phyloP scores from a whole-genome alignment of 2,888 invertebrate genomes.

The Ophion ventricosus region DNA sequence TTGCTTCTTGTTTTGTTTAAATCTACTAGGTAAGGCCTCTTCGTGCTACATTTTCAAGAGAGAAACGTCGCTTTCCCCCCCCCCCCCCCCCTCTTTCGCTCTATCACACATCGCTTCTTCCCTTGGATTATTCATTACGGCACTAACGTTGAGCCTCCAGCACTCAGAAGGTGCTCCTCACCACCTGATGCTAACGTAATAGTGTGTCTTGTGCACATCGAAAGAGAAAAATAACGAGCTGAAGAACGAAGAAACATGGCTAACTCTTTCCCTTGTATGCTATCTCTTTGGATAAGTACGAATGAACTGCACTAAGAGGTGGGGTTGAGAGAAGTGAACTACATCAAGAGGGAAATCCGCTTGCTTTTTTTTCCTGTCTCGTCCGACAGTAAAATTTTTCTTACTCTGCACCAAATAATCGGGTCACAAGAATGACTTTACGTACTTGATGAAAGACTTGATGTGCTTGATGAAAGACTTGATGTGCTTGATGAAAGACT shows the following conservation, averaged over 20 bases:
- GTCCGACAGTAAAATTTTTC: not conserved
- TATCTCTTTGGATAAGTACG: not conserved
- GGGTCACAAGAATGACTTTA: not conserved
- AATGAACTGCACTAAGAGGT: not conserved
- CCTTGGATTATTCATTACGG: conserved; percentile 52
- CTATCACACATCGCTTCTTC: not conserved
- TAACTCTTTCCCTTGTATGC: conserved; percentile 13
- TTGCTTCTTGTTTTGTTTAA: conserved; percentile 33
- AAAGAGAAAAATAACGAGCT: conserved; percentile 30
- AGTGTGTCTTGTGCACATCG: conserved; percentile 19
- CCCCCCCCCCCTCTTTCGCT: not conserved
- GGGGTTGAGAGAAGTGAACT: not conserved
- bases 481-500: too few species aligned
- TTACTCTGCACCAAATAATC: not conserved
- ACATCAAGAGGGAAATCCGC: too few species aligned
- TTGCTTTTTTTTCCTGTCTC: not conserved
- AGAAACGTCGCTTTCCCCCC: not conserved
- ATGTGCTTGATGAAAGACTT: too few species aligned
- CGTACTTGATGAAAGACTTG: too few species aligned
- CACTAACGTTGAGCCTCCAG: conserved; percentile 50
- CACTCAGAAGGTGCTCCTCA: conserved; percentile 30
- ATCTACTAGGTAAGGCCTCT: conserved; percentile 32
- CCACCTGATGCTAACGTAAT: conserved; percentile 48
- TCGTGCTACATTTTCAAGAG: conserved; percentile 21
- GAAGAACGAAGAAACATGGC: conserved; percentile 17